A percentile compares a stretch with the other conserved stretches of the same genome.
phyloP scores from a whole-genome alignment of 2,113 vertebrate genomes.

The Spea bombifrons region DNA sequence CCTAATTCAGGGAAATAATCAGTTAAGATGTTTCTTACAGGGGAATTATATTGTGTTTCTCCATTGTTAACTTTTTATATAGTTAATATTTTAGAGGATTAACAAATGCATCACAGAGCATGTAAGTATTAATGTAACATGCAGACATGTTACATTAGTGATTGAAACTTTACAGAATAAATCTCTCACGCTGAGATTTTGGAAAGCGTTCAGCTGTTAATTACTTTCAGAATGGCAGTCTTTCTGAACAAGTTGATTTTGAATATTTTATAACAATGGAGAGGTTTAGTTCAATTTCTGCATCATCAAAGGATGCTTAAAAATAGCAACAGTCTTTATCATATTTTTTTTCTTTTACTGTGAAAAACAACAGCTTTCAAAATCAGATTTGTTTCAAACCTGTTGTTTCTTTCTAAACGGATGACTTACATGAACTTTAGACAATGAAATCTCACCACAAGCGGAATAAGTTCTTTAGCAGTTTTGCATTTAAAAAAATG shows the following conservation, averaged over 20 bases:
- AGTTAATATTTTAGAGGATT: constrained; percentile 29
- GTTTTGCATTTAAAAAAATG: too few species aligned
- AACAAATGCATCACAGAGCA: too few species aligned
- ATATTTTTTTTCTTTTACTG: constrained; percentile 5
- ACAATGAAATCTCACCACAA: too few species aligned
- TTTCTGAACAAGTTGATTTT: constrained; percentile 23
- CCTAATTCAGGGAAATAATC: too few species aligned
- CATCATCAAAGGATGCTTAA: constrained; percentile 10
- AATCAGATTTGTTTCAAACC: neutral
- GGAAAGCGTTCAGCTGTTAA: constrained; percentile 21
- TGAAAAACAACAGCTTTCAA: constrained; percentile 11
- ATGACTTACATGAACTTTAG: too few species aligned
- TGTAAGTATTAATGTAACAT: too few species aligned
- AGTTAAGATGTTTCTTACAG: too few species aligned
- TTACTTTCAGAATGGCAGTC: constrained; percentile 28
- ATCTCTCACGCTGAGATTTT: constrained; percentile 15
- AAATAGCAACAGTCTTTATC: constrained; percentile 13
- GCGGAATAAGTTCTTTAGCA: too few species aligned
- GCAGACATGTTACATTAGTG: neutral
- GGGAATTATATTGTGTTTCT: neutral
- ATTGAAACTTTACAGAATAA: constrained; percentile 20
- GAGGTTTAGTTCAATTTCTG: constrained; percentile 26
- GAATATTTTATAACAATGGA: constrained; percentile 19
- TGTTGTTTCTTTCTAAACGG: too few species aligned
- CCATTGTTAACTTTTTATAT: neutral